Evolutionary conservation across 2,797 vertebrate genomes (phyloP), one percentile per base, ranked within the genome.

Genomic region (Acestrorhynchus altus): DNA sequence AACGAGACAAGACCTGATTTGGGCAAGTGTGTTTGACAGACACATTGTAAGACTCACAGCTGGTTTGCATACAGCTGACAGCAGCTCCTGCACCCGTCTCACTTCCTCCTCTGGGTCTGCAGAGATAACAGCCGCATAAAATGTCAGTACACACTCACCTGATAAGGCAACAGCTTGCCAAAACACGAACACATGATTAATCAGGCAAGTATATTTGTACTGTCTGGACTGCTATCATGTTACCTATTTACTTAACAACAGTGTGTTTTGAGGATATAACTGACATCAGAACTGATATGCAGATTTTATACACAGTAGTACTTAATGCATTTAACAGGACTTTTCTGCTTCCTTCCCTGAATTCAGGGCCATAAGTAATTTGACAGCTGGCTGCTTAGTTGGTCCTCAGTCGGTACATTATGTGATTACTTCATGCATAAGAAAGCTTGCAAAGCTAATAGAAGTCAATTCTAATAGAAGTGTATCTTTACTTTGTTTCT

Each of bases 91-190:
- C 61, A 89, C 76, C 40, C 88, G 91, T 86, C 88, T 90, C 77
- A 85, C 84, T 87, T 93, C 92, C 22, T 83, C 82, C 83, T 92
- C 92, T 67, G 89, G 85, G 84, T 93, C 93, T 94, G 85, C 74
- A 56, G 85, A 89, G 85, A 87, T 82, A 88, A 44, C 81, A 72
- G 10, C 15, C 28, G 51, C 15, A 11, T 40, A n/a, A 49, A 18
- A 69, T 49, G 54, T 57, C 52, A 76, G 13, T 4, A 56, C 6
- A 10, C 28, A 4, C 26, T 69, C 9, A 13, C 2, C 22, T 42
- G 18, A 26, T 42, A 57, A 42, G 9, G 31, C 60, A 63, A 42
- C 8, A 42, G 18, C 35, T 20, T n/a, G 44, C 44, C 5, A 47
- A 49, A 15, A 47, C 46, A 49, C 7, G 46, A 49, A 18, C 10